A percentile compares a stretch with the other conserved stretches of the same genome.
Evolutionary conservation across 2,888 invertebrate species (phyloP).

Genomic region (Chymomyza amoena): DNA sequence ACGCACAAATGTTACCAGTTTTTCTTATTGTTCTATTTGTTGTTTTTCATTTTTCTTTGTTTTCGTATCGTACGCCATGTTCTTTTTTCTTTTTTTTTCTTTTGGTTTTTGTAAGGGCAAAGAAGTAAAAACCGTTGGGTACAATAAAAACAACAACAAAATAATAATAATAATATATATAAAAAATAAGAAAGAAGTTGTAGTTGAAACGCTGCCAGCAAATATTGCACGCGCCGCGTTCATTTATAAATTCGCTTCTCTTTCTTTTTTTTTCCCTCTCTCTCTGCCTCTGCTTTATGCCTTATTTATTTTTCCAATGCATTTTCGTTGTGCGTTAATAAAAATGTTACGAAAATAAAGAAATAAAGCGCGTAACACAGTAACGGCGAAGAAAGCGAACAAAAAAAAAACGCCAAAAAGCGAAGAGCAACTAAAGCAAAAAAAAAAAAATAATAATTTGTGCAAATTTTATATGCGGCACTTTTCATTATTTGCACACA

Average conservation of each 20-base stretch:
- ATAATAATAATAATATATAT: background rate
- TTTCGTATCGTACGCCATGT: constrained; percentile 34
- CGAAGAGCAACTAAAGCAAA: background rate
- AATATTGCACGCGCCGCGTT: constrained; percentile 46
- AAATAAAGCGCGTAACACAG: constrained; percentile 45
- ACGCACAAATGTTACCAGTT: constrained; percentile 64
- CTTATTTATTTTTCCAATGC: constrained; percentile 67
- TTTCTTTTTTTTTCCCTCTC: background rate
- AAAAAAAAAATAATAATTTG: constrained; percentile 54
- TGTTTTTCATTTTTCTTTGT: constrained; percentile 11
- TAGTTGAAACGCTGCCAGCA: background rate
- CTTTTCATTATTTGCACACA: constrained; percentile 65
- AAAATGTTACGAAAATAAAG: constrained; percentile 50
- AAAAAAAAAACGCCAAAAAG: background rate
- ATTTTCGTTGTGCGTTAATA: constrained; percentile 33
- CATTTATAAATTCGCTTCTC: constrained; percentile 52
- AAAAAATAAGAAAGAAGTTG: background rate
- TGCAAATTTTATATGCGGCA: constrained; percentile 70
- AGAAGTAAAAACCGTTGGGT: background rate
- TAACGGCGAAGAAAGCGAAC: background rate
- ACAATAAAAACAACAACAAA: constrained; percentile 27
- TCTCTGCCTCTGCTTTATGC: background rate
- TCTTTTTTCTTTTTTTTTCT: constrained; percentile 50
- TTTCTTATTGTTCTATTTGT: constrained; percentile 24
- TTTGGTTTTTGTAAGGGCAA: constrained; percentile 38